Percentiles rank a stretch among this genome's conserved stretches.
Evolutionary conservation across 1,140 invertebrate genomes (phyloP).

Genomic region (Venturia canescens): DNA sequence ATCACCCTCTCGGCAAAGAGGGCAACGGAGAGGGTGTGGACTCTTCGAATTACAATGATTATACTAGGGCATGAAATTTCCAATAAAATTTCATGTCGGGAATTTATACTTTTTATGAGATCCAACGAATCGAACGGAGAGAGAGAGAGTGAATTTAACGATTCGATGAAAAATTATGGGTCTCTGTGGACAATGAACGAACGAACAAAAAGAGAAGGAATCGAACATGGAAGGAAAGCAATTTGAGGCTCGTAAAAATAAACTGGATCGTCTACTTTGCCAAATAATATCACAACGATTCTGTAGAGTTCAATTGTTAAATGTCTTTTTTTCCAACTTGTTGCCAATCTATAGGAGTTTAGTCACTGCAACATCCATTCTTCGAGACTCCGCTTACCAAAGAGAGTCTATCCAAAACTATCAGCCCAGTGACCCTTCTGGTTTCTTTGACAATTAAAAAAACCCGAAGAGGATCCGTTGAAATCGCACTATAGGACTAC

Average conservation of each 20-base stretch:
- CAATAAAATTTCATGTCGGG: slow-evolving; percentile 1
- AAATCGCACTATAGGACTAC: neutral
- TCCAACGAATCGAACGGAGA: neutral
- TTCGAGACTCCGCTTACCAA: neutral
- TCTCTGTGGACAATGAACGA: neutral
- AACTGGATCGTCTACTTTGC: neutral
- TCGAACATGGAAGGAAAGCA: neutral
- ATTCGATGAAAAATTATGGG: neutral
- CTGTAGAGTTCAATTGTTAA: slow-evolving; percentile 11
- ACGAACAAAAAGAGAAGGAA: neutral
- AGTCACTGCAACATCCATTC: neutral
- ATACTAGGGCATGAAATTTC: neutral
- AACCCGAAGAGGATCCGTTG: slow-evolving; percentile 3
- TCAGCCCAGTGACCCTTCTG: neutral
- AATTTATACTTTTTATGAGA: slow-evolving; percentile 17
- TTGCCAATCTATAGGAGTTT: neutral
- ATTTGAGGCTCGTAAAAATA: slow-evolving; percentile 10
- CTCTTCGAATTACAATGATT: slow-evolving; percentile 23
- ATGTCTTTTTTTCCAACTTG: slow-evolving; percentile 5
- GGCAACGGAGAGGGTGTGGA: neutral
- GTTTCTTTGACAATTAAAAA: neutral
- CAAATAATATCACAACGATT: slow-evolving; percentile 30
- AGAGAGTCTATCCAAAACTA: neutral
- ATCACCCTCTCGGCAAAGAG: neutral
- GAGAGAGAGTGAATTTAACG: slow-evolving; percentile 25